Evolutionary conservation across 2,888 invertebrate species (phyloP).

Genomic region (Ophion obscuratus): DNA sequence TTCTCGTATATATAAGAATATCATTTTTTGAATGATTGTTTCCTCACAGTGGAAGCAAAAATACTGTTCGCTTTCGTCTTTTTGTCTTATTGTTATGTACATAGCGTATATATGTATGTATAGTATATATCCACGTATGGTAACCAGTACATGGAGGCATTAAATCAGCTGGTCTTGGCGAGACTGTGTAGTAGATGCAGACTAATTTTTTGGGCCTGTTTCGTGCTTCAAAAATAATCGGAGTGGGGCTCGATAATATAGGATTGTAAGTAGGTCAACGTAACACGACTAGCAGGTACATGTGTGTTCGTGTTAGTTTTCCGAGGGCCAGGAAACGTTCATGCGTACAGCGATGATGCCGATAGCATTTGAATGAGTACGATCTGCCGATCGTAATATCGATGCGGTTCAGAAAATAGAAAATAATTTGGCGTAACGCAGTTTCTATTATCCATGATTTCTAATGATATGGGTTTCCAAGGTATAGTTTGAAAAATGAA

Average conservation of each 20-base stretch:
- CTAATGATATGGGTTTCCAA: too few species aligned
- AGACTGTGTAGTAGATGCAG: neutral
- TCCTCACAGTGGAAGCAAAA: too few species aligned
- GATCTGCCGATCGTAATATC: too few species aligned
- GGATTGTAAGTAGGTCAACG: constrained; percentile 71
- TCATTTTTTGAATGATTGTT: too few species aligned
- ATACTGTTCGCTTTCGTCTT: too few species aligned
- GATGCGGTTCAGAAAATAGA: too few species aligned
- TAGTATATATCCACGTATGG: too few species aligned
- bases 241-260: constrained; percentile 65
- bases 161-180: neutral
- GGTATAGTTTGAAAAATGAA: too few species aligned
- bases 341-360: neutral
- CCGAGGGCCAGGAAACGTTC: constrained; percentile 4
- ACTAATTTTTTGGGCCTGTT: constrained; percentile 23
- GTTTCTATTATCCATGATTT: too few species aligned
- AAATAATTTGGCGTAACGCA: too few species aligned
- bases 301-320: constrained; percentile 10
- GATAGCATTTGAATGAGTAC: neutral
- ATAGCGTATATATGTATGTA: neutral
- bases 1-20: too few species aligned
- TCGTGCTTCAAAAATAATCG: constrained; percentile 36
- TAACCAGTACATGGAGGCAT: too few species aligned
- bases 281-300: constrained; percentile 12
- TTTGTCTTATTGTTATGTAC: neutral